A percentile compares a stretch with the other conserved stretches of the same genome.
phyloP scores from a whole-genome alignment of 2,888 invertebrate genomes.

The Erebia palarica region DNA sequence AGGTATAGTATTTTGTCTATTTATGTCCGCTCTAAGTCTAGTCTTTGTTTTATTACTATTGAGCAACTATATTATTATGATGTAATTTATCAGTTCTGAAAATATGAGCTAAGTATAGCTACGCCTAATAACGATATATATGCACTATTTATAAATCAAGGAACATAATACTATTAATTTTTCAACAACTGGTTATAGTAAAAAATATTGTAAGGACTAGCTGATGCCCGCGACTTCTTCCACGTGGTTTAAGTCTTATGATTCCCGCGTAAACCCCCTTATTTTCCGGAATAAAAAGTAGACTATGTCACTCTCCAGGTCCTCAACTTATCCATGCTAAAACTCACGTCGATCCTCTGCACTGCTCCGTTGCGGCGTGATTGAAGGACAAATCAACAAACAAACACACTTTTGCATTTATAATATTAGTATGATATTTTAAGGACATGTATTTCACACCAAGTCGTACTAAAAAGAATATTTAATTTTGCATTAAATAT shows the following conservation, averaged over 20 bases:
- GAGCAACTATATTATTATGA: constrained; percentile 44
- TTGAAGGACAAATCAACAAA: too few relatives aligned
- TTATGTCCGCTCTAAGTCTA: constrained; percentile 23
- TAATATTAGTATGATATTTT: neutral
- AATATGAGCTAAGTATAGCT: constrained; percentile 28
- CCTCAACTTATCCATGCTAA: too few relatives aligned
- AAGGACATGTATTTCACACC: neutral
- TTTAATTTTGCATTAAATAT: too few relatives aligned
- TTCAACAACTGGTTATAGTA: neutral
- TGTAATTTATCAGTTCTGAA: constrained; percentile 42
- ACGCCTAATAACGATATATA: neutral
- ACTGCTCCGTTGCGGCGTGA: too few relatives aligned
- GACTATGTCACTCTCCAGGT: too few relatives aligned
- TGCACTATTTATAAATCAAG: neutral
- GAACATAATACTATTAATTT: neutral
- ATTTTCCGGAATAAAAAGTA: too few relatives aligned
- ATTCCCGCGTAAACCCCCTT: too few relatives aligned
- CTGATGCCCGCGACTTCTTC: too few relatives aligned
- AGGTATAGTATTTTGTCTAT: constrained; percentile 20
- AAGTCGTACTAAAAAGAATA: neutral
- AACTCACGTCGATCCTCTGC: too few relatives aligned
- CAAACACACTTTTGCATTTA: too few relatives aligned
- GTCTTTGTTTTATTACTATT: constrained; percentile 36
- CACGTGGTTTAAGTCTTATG: too few relatives aligned
- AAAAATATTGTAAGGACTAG: neutral